Evolutionary conservation across 1,140 invertebrate species (phyloP), one percentile per base, ranked within the genome.

Genomic region (Sitobion miscanthi): DNA sequence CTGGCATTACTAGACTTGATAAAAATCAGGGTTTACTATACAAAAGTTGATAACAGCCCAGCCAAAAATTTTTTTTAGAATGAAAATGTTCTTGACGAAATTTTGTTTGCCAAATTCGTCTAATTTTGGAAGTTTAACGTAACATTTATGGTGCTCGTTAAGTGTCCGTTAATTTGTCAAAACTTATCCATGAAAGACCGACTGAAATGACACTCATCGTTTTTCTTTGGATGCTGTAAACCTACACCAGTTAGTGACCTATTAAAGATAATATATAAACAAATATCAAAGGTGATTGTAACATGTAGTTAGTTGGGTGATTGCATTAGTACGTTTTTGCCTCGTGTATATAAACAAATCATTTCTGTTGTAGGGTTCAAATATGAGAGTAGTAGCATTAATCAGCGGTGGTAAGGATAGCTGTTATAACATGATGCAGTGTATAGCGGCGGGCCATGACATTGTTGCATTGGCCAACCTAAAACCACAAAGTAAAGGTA

Each of bases 351-450:
- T n/a, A 69, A 90, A 90, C 54, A 62, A 90, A n/a, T 90, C 45
- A 0, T 30, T 90, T 54, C 21, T 86, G 30, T 83, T 42, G 42
- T 54, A 20, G 86, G 82, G 82, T 85, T 35, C 7, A 45, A 93
- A 30, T 45, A 99, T 99, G 98, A 97, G 96, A 95, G 97, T 98
- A 93, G 98, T 98, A 93, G 98, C 97, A 93, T 96, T 99, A 95
- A 97, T 98, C 94, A 99, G 98, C 96, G 99, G 99, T 94, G 99
- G 99, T 94, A 99, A 99, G 96, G 99, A 99, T 96, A 99, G 99
- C 96, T 99, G 98, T 96, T 99, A 98, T 96, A 99, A 99, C 95
- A 98, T 99, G 97, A 91, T 95, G 42, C 98, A 99, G 96, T 99
- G 99, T 96, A 97, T 99, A 94, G 97, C 97, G 94, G 98, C 98